Conservation (phyloP, 1,140 invertebrate genomes). For the Phortica variegata region DNA sequence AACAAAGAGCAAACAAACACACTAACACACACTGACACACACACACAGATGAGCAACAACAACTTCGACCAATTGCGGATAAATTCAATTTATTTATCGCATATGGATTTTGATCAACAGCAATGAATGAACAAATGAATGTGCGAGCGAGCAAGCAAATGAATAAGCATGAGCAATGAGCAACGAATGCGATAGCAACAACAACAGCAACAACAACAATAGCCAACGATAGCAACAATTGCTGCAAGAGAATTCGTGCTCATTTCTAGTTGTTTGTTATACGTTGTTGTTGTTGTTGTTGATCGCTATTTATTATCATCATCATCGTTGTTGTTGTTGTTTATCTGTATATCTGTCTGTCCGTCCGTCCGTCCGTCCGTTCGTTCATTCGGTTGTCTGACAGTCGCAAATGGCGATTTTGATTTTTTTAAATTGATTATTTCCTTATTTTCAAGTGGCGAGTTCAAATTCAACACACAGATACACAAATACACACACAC, state of each 20-base stretch:
- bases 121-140: constrained; percentile 9
- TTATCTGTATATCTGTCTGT: no score
- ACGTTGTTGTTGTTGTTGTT: constrained; percentile 18
- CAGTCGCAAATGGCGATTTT: constrained; percentile 49
- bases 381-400: no score
- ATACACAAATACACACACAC: no score
- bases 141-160: no score
- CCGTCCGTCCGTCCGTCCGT: no score
- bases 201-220: no score
- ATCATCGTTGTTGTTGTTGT: neutral
- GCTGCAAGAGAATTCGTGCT: no score
- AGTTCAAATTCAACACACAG: no score
- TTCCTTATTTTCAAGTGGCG: constrained; percentile 53
- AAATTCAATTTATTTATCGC: constrained; percentile 56
- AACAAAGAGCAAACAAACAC: constrained; percentile 9
- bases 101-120: constrained; percentile 48
- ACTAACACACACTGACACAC: constrained; percentile 2
- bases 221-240: no score
- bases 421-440: constrained; percentile 55
- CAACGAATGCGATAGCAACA: no score
- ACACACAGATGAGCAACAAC: constrained; percentile 1
- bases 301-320: constrained; percentile 21
- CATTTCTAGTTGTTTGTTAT: neutral
- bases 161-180: no score
- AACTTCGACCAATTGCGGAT: constrained; percentile 54